These are phyloP conservation scores for Geodia barretti DNA, from an alignment of 37 sponge, comb jelly and placozoan species.

Conservation along the genomic window DNA sequence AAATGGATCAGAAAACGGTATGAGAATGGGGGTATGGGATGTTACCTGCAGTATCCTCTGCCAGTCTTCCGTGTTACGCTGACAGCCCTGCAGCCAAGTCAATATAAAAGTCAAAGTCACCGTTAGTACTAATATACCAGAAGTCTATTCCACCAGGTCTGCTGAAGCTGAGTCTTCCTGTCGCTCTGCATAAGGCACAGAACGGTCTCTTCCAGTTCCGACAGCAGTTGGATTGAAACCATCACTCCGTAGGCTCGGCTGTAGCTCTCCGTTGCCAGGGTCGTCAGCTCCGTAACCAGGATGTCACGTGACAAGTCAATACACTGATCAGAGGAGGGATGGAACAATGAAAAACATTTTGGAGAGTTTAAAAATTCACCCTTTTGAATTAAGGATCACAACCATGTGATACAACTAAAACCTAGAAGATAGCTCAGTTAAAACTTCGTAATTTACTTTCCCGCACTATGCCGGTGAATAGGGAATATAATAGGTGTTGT, in stretches of 20 bases:
- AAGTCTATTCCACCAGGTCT: slow-evolving; percentile 91
- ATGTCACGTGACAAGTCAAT: slow-evolving; percentile 77
- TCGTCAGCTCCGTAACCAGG: slow-evolving; percentile 93
- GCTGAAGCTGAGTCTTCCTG: slow-evolving; percentile 62
- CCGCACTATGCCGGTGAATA: no score
- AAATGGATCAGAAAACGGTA: no score
- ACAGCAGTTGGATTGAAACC: slow-evolving; percentile 92
- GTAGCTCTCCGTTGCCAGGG: slow-evolving; percentile 95
- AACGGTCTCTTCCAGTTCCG: slow-evolving; percentile 90
- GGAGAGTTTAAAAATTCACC: no score
- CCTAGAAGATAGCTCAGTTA: no score
- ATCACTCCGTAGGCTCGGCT: slow-evolving; percentile 93
- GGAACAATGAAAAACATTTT: no score
- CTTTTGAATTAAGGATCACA: no score
- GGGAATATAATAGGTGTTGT: no score
- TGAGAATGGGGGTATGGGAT: no score
- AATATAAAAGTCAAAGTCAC: not conserved
- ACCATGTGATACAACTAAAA: no score
- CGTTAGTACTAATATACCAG: slow-evolving; percentile 55
- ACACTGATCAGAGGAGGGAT: no score
- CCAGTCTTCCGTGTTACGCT: slow-evolving; percentile 97
- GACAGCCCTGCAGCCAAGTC: slow-evolving; percentile 94
- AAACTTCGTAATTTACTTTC: no score
- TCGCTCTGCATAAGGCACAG: slow-evolving; percentile 74
- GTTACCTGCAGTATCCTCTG: slow-evolving; percentile 78